These are phyloP conservation scores for Tyria jacobaeae DNA, from an alignment of 2,888 invertebrate genomes.

Conservation along the genomic window DNA sequence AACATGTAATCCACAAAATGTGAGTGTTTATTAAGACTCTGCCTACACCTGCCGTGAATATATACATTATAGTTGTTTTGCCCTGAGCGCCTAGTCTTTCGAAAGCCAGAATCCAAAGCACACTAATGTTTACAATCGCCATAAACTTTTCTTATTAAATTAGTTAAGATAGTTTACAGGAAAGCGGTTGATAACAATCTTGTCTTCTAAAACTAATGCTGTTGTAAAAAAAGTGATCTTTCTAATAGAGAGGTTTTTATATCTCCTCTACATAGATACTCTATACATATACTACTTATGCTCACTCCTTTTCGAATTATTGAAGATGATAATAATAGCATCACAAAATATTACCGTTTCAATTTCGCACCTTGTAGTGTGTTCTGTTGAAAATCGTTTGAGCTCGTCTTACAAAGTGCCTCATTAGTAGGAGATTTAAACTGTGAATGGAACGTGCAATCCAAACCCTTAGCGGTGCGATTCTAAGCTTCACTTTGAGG, in stretches of 20 bases:
- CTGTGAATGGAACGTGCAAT: conserved; percentile 14
- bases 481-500: conserved; percentile 17
- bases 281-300: neutral
- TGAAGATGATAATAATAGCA: neutral
- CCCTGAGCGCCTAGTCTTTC: too few relatives aligned
- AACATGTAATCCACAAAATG: too few relatives aligned
- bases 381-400: conserved; percentile 11
- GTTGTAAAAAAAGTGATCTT: neutral
- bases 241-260: neutral
- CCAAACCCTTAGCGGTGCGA: conserved; percentile 10
- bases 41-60: too few relatives aligned
- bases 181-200: too few relatives aligned
- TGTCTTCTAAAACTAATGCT: neutral
- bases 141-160: too few relatives aligned
- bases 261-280: neutral
- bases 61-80: too few relatives aligned
- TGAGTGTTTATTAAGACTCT: too few relatives aligned
- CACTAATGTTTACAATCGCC: too few relatives aligned
- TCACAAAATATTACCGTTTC: neutral
- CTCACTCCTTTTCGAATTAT: neutral
- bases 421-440: conserved; percentile 23
- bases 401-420: conserved; percentile 19
- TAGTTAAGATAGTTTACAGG: too few relatives aligned
- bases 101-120: too few relatives aligned
- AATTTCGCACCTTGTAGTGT: conserved; percentile 4